Conservation (phyloP, 2,888 invertebrate species). For the Myopa tessellatipennis region DNA sequence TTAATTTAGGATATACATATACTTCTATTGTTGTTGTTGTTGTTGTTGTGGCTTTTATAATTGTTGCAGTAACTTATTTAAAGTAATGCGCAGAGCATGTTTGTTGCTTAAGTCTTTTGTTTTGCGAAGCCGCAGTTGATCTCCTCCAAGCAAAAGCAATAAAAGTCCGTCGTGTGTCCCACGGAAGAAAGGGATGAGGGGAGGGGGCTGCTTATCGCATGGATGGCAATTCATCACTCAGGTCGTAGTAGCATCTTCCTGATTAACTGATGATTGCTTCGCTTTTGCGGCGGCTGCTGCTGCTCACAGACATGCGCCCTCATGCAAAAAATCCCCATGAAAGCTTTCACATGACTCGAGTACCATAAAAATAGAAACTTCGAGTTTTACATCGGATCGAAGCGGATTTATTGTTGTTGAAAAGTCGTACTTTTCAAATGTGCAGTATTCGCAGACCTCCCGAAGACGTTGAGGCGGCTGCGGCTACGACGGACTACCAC, state of each 20-base stretch:
- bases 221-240: slow-evolving; percentile 11
- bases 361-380: slow-evolving; percentile 9
- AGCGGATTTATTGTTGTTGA: slow-evolving; percentile 7
- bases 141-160: background rate
- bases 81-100: background rate
- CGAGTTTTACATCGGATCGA: slow-evolving; percentile 25
- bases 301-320: background rate
- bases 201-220: too few species aligned
- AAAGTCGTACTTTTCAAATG: background rate
- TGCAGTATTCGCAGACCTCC: background rate
- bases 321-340: background rate
- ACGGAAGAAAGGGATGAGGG: too few species aligned
- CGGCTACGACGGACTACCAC: too few species aligned
- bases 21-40: slow-evolving; percentile 9
- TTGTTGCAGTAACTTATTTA: background rate
- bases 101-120: slow-evolving; percentile 22
- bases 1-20: background rate
- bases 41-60: background rate
- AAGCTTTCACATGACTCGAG: slow-evolving; percentile 18
- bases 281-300: background rate
- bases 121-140: background rate
- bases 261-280: background rate
- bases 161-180: too few species aligned
- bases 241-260: background rate
- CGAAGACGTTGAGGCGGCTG: too few species aligned